Evolutionary conservation across 1,140 invertebrate genomes (phyloP).

Genomic region (Aplysia californica): DNA sequence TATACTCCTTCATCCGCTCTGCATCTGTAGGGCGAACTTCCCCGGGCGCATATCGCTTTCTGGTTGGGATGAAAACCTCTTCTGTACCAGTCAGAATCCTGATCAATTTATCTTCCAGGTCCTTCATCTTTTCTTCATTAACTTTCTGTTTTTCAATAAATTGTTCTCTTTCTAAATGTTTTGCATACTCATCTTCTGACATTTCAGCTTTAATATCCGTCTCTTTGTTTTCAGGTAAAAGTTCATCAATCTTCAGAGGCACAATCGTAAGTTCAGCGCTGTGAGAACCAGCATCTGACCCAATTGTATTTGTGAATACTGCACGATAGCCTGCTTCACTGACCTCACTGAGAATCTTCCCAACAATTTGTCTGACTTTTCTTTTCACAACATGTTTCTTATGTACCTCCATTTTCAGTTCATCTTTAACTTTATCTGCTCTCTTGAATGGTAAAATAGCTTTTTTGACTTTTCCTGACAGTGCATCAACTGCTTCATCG

Average conservation of each 20-base stretch:
- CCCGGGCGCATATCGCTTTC: conserved; percentile 12
- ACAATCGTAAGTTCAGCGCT: conserved; percentile 21
- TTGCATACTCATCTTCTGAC: conserved; percentile 27
- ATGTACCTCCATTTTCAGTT: conserved; percentile 4
- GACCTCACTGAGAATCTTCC: conserved; percentile 16
- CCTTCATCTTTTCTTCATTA: conserved; percentile 26
- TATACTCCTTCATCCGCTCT: conserved; percentile 24
- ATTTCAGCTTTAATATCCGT: conserved; percentile 20
- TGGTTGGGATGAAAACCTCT: conserved; percentile 18
- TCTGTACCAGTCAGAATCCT: conserved; percentile 20
- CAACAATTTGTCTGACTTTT: conserved; percentile 20
- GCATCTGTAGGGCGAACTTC: conserved; percentile 12
- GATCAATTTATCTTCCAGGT: conserved; percentile 15
- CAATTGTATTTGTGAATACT: conserved; percentile 21
- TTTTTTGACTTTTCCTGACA: conserved; percentile 17
- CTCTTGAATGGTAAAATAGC: not conserved
- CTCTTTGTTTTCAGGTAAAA: conserved; percentile 19
- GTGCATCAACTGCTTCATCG: conserved; percentile 9
- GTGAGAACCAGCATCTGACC: conserved; percentile 22
- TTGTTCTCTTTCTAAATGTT: conserved; percentile 20
- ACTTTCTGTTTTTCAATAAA: conserved; percentile 23
- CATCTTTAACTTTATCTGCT: conserved; percentile 11
- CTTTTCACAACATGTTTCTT: conserved; percentile 12
- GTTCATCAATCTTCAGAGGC: conserved; percentile 21
- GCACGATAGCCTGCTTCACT: conserved; percentile 25